Base-by-base conservation (phyloP, 2,888 invertebrate genomes). In the Phrixothrix hirtus region DNA sequence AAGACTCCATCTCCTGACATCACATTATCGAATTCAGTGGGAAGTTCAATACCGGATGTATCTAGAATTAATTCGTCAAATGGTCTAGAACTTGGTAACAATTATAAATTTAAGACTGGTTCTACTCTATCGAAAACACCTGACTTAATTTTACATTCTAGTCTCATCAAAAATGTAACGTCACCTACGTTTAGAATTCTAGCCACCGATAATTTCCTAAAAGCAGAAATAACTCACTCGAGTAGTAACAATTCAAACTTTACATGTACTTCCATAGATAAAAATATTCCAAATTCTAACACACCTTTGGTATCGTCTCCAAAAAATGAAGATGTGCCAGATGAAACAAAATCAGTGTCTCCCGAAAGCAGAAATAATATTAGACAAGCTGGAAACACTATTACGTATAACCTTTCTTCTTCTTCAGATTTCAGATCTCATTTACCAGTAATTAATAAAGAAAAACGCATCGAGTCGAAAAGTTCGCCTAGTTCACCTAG, bases 371-470 rank as follows among this genome's bases (percentile, higher is more conserved):
- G 58, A 39, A 85, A 85, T 68, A 82, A 84, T 63, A 87, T 87
- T 65, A 80, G 85, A 21, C 84, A 83, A 71, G 86, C 85, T 48
- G 85, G 87, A n/a, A 80, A 79, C 45, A 81, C 83, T 11, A 78
- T 85, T 63, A 82, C 85, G 54, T 87, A 81, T 69, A 78, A 79
- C 48, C 85, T 86, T 67, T 75, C 75, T 43, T 76, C 77, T 21
- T 74, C 70, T 35, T 41, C 67, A 1, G 70, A 65, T 55, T 58
- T 62, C 27, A 66, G 59, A 55, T 61, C 65, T 54, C 72, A 76
- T 57, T 60, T 77, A 14, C 77, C 77, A 0, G 68, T 69, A 4
- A 39, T 58, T 10, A 54, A 55, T 41, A 55, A 37, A 16, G 49
- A 58, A 15, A 50, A 46, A 15, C 26, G 35, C 29, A 35, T 26